Evolutionary conservation across 2,113 vertebrate species (phyloP).

Genomic region (Scortum barcoo): DNA sequence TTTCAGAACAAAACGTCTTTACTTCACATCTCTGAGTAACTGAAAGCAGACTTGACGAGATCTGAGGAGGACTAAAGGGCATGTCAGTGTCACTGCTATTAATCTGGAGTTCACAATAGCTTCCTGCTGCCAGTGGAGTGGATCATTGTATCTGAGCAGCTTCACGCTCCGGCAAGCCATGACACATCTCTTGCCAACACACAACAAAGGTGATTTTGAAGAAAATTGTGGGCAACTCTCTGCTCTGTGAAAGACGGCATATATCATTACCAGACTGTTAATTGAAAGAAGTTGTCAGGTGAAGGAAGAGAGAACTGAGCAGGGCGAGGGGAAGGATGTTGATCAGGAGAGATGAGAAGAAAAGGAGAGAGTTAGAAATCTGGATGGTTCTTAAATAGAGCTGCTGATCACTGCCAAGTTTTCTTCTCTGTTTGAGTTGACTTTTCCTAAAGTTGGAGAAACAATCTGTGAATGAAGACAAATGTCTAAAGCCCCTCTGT

Average conservation of each 20-base stretch:
- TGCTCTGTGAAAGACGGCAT: slow-evolving; percentile 9
- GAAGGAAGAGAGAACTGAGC: neutral
- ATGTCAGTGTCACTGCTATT: slow-evolving; percentile 54
- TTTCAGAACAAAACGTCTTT: slow-evolving; percentile 37
- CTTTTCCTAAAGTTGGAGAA: neutral
- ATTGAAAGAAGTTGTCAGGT: slow-evolving; percentile 15
- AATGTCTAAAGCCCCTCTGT: neutral
- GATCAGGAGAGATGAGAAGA: slow-evolving; percentile 5
- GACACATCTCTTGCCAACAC: slow-evolving; percentile 30
- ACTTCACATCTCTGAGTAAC: slow-evolving; percentile 34
- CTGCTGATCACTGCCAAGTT: neutral
- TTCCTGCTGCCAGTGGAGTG: slow-evolving; percentile 65
- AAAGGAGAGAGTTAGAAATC: neutral
- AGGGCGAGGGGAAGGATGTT: neutral
- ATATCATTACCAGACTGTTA: slow-evolving; percentile 19
- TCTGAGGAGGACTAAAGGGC: slow-evolving; percentile 52
- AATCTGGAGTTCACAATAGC: slow-evolving; percentile 69
- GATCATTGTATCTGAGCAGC: slow-evolving; percentile 59
- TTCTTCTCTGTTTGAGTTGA: neutral
- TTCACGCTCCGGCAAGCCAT: slow-evolving; percentile 42
- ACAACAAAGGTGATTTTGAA: slow-evolving; percentile 29
- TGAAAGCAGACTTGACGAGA: slow-evolving; percentile 50
- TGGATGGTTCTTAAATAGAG: neutral
- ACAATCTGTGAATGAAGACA: neutral
- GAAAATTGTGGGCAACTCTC: neutral